Conservation (phyloP, 2,113 vertebrate genomes). For the Amia ocellicauda region DNA sequence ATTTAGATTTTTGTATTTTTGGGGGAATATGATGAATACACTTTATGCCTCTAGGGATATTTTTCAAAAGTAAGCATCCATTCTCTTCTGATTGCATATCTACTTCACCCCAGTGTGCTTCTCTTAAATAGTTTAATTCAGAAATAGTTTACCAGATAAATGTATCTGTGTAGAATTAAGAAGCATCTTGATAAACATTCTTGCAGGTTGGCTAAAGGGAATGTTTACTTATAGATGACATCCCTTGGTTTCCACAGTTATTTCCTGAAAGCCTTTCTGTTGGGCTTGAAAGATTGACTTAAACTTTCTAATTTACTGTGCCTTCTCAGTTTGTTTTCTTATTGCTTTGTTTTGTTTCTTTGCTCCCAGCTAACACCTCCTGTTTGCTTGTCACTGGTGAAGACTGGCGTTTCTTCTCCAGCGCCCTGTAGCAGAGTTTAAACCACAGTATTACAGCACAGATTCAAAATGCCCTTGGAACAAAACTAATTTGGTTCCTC, state of each 20-base stretch:
- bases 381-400: background rate
- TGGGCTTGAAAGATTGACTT: background rate
- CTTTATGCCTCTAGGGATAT: too few species aligned
- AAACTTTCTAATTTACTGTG: background rate
- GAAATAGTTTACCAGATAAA: too few species aligned
- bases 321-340: background rate
- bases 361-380: background rate
- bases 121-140: too few species aligned
- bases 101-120: too few species aligned
- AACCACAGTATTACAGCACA: conserved; percentile 9
- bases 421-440: background rate
- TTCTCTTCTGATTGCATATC: too few species aligned
- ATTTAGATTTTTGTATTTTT: too few species aligned
- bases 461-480: conserved; percentile 33
- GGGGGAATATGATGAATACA: too few species aligned
- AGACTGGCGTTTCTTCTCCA: background rate
- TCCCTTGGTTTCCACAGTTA: background rate
- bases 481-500: conserved; percentile 39
- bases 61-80: too few species aligned
- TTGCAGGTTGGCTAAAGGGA: too few species aligned
- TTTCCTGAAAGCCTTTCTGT: background rate
- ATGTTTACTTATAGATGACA: too few species aligned
- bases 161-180: too few species aligned
- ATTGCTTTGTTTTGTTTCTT: background rate
- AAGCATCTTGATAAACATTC: too few species aligned